These are phyloP conservation scores for Rhabdophis nuchalis DNA, from an alignment of 2,797 vertebrate genomes.

Conservation along the genomic window DNA sequence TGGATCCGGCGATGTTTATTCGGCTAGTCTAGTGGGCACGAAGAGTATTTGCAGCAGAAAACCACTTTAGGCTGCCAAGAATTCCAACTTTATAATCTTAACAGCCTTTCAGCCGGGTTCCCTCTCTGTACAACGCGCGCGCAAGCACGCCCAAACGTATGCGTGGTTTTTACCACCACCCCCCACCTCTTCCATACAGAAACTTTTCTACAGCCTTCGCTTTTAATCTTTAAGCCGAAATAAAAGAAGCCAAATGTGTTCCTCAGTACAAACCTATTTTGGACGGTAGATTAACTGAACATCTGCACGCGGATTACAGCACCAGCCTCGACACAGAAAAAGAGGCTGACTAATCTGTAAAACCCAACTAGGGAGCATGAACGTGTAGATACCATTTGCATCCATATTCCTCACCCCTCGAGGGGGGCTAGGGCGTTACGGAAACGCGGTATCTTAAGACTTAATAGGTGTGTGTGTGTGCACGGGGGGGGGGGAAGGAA, in stretches of 20 bases:
- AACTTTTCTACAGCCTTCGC: conserved; percentile 47
- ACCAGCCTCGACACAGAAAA: neutral
- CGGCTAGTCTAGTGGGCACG: neutral
- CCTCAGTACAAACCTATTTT: neutral
- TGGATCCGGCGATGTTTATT: neutral
- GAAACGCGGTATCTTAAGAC: conserved; percentile 16
- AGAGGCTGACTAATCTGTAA: neutral
- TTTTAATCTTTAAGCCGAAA: conserved; percentile 26
- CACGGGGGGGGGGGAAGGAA: neutral
- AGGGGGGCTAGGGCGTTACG: neutral
- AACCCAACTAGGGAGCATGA: neutral
- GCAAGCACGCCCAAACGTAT: neutral
- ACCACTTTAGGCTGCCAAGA: neutral
- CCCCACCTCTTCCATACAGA: neutral
- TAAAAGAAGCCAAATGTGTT: neutral
- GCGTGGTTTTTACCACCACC: neutral
- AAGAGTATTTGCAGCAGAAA: neutral
- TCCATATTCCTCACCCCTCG: neutral
- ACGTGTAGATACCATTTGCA: neutral
- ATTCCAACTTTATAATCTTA: conserved; percentile 14
- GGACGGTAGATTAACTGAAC: neutral
- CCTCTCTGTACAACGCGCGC: neutral
- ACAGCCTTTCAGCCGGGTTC: neutral
- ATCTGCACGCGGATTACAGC: conserved; percentile 28
- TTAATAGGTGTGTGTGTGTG: neutral